Percentiles rank a stretch among this genome's conserved stretches.
phyloP scores from a whole-genome alignment of 2,797 vertebrate genomes.

The Ibycter americanus region DNA sequence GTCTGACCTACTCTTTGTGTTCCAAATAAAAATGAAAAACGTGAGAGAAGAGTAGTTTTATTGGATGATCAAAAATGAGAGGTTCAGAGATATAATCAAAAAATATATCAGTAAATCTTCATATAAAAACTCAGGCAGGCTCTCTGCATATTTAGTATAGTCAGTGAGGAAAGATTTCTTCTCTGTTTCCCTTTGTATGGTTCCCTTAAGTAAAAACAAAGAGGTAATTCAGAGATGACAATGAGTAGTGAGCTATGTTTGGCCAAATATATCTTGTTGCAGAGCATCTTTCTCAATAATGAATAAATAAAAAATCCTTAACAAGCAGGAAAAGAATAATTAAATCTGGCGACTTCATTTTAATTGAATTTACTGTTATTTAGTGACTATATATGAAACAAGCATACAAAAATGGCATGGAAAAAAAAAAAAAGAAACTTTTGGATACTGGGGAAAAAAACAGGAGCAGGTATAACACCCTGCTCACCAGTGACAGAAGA shows the following conservation, averaged over 20 bases:
- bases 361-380: neutral
- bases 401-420: neutral
- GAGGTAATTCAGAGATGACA: slow-evolving; percentile 9
- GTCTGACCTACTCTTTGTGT: neutral
- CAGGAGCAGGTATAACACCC: neutral
- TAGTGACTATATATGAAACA: neutral
- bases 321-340: neutral
- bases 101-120: neutral
- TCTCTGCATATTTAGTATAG: neutral
- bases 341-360: neutral
- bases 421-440: neutral
- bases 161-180: neutral
- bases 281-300: neutral
- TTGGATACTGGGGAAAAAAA: neutral
- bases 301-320: slow-evolving; percentile 7
- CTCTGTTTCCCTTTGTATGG: neutral
- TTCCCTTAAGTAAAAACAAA: neutral
- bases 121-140: neutral
- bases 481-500: neutral
- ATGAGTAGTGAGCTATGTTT: neutral
- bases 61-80: neutral
- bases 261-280: neutral
- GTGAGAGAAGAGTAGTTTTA: neutral
- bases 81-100: neutral
- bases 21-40: neutral